Evolutionary conservation across 64 coral and sea anemone species (phyloP).

Genomic region (Montipora sp.): DNA sequence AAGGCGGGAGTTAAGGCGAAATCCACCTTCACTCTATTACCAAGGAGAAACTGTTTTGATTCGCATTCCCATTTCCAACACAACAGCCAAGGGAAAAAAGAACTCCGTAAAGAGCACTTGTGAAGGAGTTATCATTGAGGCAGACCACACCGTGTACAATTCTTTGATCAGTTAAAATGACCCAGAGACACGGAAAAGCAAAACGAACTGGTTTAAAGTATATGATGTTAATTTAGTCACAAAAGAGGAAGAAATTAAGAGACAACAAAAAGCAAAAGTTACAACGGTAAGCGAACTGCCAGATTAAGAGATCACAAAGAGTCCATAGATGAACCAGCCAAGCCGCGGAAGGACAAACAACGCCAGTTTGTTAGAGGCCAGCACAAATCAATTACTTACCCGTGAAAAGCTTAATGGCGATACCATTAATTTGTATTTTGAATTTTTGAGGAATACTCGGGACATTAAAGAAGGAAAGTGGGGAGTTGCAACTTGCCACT

Average conservation of each 20-base stretch:
- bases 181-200: background rate
- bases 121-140: conserved; percentile 12
- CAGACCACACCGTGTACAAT: conserved; percentile 2
- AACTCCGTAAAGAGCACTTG: background rate
- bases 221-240: conserved; percentile 36
- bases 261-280: background rate
- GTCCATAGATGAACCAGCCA: background rate
- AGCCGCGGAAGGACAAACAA: background rate
- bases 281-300: too few species aligned
- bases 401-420: conserved; percentile 13
- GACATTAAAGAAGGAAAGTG: background rate
- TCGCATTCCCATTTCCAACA: conserved; percentile 9
- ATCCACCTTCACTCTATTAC: conserved; percentile 22
- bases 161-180: background rate
- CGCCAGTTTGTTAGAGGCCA: conserved; percentile 10
- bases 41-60: conserved; percentile 39
- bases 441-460: too few species aligned
- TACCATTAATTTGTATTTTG: conserved; percentile 46
- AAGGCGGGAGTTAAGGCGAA: conserved; percentile 8
- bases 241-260: conserved; percentile 50
- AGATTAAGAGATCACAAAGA: too few species aligned
- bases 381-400: conserved; percentile 2
- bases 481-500: background rate
- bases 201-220: conserved; percentile 37
- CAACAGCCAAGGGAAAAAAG: conserved; percentile 33